Percentiles rank a stretch among this genome's conserved stretches.
phyloP scores from a whole-genome alignment of 2,888 invertebrate genomes.

The Sclerodermus sp. region DNA sequence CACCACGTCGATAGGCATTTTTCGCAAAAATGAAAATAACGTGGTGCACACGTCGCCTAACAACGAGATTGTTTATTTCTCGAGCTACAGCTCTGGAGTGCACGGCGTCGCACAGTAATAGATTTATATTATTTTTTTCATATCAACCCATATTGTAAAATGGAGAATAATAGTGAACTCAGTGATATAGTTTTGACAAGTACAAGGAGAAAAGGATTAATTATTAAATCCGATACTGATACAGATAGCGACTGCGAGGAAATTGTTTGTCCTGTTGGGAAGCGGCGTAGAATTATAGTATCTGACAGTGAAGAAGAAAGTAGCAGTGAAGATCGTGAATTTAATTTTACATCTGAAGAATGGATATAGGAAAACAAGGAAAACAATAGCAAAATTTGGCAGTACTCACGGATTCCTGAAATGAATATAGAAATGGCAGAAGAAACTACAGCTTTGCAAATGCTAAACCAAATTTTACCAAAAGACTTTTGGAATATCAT shows the following conservation, averaged over 20 bases:
- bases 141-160: conserved; percentile 10
- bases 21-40: too few relatives aligned
- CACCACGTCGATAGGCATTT: too few relatives aligned
- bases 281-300: conserved; percentile 14
- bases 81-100: too few relatives aligned
- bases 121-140: too few relatives aligned
- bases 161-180: conserved; percentile 11
- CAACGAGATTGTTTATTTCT: too few relatives aligned
- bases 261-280: conserved; percentile 15
- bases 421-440: conserved; percentile 8
- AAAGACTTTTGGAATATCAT: conserved; percentile 18
- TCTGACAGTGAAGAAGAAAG: conserved; percentile 11
- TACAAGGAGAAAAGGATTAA: conserved; percentile 8
- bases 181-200: conserved; percentile 11
- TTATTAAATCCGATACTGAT: conserved; percentile 1
- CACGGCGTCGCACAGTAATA: too few relatives aligned
- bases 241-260: conserved; percentile 9
- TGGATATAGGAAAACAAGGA: conserved; percentile 9
- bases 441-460: conserved; percentile 6
- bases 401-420: conserved; percentile 9
- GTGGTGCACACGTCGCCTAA: too few relatives aligned
- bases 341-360: too few relatives aligned
- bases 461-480: conserved; percentile 12
- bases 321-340: conserved; percentile 9
- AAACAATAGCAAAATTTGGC: conserved; percentile 9